phyloP scores from a whole-genome alignment of 2,113 vertebrate genomes.

The Brachyistius frenatus region DNA sequence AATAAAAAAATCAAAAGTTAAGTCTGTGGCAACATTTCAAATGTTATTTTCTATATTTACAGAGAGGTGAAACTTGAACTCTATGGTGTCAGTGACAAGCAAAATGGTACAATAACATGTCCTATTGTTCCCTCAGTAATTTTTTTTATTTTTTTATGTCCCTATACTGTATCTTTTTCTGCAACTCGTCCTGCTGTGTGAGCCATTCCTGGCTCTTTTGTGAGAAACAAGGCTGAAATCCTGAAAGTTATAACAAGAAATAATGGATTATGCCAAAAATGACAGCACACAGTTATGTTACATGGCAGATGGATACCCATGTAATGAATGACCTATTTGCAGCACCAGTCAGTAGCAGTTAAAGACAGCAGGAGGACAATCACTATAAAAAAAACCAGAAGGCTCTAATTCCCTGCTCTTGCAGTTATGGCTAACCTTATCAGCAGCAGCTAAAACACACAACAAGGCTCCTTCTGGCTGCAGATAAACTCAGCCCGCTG shows the following conservation, averaged over 20 bases:
- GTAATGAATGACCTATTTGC: constrained; percentile 34
- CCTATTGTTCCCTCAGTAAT: constrained; percentile 4
- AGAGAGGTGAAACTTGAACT: neutral
- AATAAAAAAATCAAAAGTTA: too few species aligned
- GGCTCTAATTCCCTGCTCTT: constrained; percentile 37
- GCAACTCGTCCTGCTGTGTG: neutral
- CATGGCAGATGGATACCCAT: neutral
- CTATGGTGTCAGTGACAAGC: neutral
- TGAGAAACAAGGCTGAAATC: neutral
- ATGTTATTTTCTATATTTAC: neutral
- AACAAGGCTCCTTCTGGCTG: constrained; percentile 63
- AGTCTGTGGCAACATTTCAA: too few species aligned
- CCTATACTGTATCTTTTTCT: constrained; percentile 6
- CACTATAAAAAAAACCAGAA: neutral
- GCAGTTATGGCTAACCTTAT: constrained; percentile 58
- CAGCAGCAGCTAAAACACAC: constrained; percentile 71
- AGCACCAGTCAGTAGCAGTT: constrained; percentile 28
- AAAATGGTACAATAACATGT: constrained; percentile 16
- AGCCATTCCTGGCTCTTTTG: neutral
- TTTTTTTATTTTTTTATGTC: constrained; percentile 8
- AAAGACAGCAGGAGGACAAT: constrained; percentile 22
- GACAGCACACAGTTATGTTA: constrained; percentile 5
- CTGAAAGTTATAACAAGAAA: constrained; percentile 3
- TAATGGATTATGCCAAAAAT: constrained; percentile 15
- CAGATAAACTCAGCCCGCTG: constrained; percentile 66